Evolutionary conservation across 2,888 invertebrate species (phyloP), one percentile per base, ranked within the genome.

Genomic region (Augochlorella aurata): DNA sequence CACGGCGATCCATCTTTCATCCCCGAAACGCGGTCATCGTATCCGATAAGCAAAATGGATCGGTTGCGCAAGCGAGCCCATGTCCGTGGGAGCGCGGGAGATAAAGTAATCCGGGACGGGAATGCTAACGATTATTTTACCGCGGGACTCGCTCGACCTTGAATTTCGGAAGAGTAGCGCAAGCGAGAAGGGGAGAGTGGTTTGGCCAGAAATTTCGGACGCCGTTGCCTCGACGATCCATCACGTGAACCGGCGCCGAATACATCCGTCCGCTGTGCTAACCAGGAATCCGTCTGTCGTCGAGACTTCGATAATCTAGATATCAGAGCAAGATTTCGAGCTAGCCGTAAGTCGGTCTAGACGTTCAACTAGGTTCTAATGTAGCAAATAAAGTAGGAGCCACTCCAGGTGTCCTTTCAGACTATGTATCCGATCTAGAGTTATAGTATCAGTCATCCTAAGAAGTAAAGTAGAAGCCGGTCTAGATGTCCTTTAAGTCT

Each of bases 161-260:
- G 86, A 88, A 85, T 76, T 88, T 89, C 68, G 85, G 87, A 73
- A 84, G 86, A 87, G 79, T 73, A 67, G 74, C 74, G 69, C 45
- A 71, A 61, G 77, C 77, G 76, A 88, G 87, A 83, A 87, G 87
- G 82, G 86, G 87, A 89, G 85, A 88, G 82, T 82, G 83, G 87
- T 86, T 84, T 83, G 85, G 85, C 77, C 77, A 76, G 83, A 88
- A 89, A 87, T 83, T 83, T 71, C 24, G 84, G 84, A 75, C 80
- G 77, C 82, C 77, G 81, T 83, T 79, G 78, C 80, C 74, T 75
- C 79, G 77, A 71, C 86, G 87, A 89, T 90, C 88, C 86, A 89
- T 90, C 90, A 87, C 73, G 81, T 74, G 85, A 88, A 38, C 38
- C 38, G 38, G 38, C 38, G 5, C 14, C 7, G 54, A 24, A n/a